Evolutionary conservation across 2,113 vertebrate genomes (phyloP).

Genomic region (Zapornia atra): DNA sequence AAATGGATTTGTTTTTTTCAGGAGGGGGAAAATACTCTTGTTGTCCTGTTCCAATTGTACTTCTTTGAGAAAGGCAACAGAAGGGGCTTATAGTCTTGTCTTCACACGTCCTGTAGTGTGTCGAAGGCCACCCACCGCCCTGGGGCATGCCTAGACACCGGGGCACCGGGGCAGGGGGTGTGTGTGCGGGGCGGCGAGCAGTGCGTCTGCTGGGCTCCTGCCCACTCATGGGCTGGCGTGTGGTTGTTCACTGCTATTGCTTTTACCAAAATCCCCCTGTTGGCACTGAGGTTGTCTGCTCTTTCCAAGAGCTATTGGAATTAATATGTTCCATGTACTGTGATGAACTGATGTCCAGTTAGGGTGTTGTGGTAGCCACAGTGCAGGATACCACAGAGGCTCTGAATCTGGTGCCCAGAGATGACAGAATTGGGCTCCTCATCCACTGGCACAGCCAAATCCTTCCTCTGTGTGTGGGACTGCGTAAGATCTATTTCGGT

Average conservation of each 20-base stretch:
- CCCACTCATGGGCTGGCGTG: accelerated
- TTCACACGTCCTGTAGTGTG: neutral
- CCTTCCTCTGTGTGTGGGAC: neutral
- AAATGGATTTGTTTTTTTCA: neutral
- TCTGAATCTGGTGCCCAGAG: neutral
- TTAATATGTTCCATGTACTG: neutral
- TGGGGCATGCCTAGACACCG: accelerated
- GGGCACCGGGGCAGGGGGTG: too few species aligned
- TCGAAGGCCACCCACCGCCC: accelerated
- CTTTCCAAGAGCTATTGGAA: neutral
- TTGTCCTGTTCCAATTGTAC: neutral
- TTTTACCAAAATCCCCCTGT: accelerated
- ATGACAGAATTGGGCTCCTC: neutral
- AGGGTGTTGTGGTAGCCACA: neutral
- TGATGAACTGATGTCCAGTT: neutral
- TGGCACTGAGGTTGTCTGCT: neutral
- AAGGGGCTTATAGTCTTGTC: neutral
- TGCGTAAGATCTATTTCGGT: neutral
- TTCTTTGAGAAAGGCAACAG: neutral
- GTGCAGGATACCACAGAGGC: neutral
- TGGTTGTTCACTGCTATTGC: neutral
- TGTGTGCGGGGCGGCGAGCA: accelerated
- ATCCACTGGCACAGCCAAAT: neutral
- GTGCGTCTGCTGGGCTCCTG: neutral
- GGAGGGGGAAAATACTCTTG: neutral